Conservation (phyloP, 2,113 vertebrate species). For the Lamprologus tigripictilis region DNA sequence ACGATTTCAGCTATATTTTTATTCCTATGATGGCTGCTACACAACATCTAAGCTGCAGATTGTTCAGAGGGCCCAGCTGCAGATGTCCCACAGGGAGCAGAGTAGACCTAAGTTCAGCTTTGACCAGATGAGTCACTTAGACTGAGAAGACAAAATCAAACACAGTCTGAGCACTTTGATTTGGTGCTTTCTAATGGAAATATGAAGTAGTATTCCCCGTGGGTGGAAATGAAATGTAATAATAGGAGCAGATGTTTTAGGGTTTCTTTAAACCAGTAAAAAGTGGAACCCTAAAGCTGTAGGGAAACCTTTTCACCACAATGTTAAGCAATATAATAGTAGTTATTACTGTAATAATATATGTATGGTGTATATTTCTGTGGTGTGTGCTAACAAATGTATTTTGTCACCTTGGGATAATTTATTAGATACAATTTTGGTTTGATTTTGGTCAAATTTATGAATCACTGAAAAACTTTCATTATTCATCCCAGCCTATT, state of each 20-base stretch:
- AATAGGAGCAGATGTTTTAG: neutral
- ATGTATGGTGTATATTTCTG: neutral
- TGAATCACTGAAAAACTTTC: slow-evolving; percentile 48
- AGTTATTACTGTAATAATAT: neutral
- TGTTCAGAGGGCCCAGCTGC: slow-evolving; percentile 50
- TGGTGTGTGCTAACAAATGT: neutral
- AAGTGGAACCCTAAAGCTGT: neutral
- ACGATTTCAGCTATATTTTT: neutral
- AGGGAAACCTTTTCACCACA: neutral
- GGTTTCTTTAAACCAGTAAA: neutral
- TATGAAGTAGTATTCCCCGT: neutral
- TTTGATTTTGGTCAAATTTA: slow-evolving; percentile 10
- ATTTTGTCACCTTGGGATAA: neutral
- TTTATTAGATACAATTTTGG: neutral
- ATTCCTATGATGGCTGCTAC: neutral
- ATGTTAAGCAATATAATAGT: neutral
- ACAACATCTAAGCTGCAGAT: slow-evolving; percentile 3
- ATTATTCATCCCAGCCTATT: slow-evolving; percentile 35
- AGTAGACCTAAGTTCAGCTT: slow-evolving; percentile 33
- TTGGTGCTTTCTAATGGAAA: neutral
- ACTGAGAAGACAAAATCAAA: slow-evolving; percentile 13
- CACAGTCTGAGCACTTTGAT: neutral
- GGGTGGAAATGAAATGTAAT: neutral
- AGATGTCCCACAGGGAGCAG: slow-evolving; percentile 36
- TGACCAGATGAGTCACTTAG: slow-evolving; percentile 56